Conservation (phyloP, 2,797 vertebrate genomes). For the Dermochelys coriacea region DNA sequence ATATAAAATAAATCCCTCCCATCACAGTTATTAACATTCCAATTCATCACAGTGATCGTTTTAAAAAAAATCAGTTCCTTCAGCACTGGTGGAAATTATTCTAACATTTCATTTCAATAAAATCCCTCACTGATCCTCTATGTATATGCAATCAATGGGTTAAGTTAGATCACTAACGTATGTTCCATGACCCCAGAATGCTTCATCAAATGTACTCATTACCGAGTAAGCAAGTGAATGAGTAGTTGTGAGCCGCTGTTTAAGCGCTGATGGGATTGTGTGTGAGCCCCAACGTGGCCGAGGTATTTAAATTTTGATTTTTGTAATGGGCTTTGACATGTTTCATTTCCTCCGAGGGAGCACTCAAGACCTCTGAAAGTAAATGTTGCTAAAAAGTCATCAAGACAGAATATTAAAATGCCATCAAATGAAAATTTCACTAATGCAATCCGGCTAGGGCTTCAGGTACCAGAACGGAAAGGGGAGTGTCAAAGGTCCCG, state of each 20-base stretch:
- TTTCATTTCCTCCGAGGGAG: slow-evolving; percentile 99
- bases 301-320: slow-evolving; percentile 99
- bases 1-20: slow-evolving; percentile 62
- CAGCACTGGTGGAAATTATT: slow-evolving; percentile 81
- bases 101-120: slow-evolving; percentile 93
- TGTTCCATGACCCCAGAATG: slow-evolving; percentile 98
- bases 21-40: slow-evolving; percentile 67
- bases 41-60: slow-evolving; percentile 72
- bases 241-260: slow-evolving; percentile 94
- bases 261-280: slow-evolving; percentile 96
- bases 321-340: slow-evolving; percentile 99
- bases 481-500: slow-evolving; percentile 87
- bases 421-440: slow-evolving; percentile 99
- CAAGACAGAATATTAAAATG: slow-evolving; percentile 99
- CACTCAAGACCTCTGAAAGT: slow-evolving; percentile 98
- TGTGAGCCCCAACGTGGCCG: slow-evolving; percentile 95
- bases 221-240: slow-evolving; percentile 96
- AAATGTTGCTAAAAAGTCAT: slow-evolving; percentile 99
- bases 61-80: slow-evolving; percentile 46
- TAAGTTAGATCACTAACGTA: slow-evolving; percentile 99
- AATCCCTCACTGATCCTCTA: slow-evolving; percentile 87
- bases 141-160: slow-evolving; percentile 97
- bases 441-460: slow-evolving; percentile 97
- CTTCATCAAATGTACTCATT: slow-evolving; percentile 99
- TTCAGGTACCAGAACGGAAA: slow-evolving; percentile 94